Conservation (phyloP, 2,797 vertebrate genomes). For the Euthynnus affinis region DNA sequence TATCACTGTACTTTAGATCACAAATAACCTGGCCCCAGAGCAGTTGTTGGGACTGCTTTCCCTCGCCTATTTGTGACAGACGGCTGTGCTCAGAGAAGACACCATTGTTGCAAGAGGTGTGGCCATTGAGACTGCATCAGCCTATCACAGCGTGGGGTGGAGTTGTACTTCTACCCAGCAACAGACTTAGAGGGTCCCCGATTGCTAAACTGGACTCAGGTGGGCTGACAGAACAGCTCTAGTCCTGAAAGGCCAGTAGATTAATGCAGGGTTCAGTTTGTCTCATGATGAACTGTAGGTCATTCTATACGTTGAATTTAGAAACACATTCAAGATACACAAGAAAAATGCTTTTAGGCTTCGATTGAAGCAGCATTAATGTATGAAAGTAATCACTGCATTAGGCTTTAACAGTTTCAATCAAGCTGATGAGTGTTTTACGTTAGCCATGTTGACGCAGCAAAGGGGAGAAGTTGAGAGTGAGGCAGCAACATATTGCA, state of each 20-base stretch:
- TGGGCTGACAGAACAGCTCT: slow-evolving; percentile 59
- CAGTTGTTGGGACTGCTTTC: slow-evolving; percentile 57
- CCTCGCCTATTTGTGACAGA: slow-evolving; percentile 63
- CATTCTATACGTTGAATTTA: slow-evolving; percentile 29
- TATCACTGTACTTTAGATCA: slow-evolving; percentile 52
- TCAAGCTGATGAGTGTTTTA: slow-evolving; percentile 49
- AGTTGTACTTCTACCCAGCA: slow-evolving; percentile 82
- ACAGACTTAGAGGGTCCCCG: slow-evolving; percentile 70
- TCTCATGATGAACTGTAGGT: slow-evolving; percentile 44
- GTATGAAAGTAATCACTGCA: slow-evolving; percentile 25
- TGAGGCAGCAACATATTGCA: slow-evolving; percentile 56
- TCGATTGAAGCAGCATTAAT: neutral
- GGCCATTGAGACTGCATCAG: slow-evolving; percentile 23
- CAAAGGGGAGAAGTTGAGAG: slow-evolving; percentile 43
- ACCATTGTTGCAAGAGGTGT: slow-evolving; percentile 68
- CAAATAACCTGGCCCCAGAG: slow-evolving; percentile 66
- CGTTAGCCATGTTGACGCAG: slow-evolving; percentile 53
- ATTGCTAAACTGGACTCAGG: slow-evolving; percentile 71
- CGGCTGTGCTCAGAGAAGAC: slow-evolving; percentile 62
- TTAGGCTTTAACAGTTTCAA: slow-evolving; percentile 25
- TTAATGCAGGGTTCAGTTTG: slow-evolving; percentile 46
- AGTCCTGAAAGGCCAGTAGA: slow-evolving; percentile 35
- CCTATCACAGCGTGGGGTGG: slow-evolving; percentile 84
- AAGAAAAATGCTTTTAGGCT: slow-evolving; percentile 5
- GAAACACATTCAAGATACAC: neutral